Conservation (phyloP, 2,113 vertebrate species). For the Sardina pilchardus region DNA sequence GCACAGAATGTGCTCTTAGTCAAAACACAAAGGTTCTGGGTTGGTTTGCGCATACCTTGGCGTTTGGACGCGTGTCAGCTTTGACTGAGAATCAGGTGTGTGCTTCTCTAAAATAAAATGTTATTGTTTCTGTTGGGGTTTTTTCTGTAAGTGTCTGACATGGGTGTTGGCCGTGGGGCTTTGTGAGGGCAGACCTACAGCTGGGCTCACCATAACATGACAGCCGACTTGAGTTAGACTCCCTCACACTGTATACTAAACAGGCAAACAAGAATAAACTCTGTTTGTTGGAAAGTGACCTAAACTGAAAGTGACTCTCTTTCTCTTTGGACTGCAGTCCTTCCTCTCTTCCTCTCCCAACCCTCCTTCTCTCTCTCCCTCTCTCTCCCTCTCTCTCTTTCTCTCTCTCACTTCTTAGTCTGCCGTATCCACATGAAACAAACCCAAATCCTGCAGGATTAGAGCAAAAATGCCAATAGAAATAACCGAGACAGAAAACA, state of each 20-base stretch:
- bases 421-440: slow-evolving; percentile 56
- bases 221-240: neutral
- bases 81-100: slow-evolving; percentile 36
- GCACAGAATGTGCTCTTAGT: neutral
- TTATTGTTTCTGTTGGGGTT: neutral
- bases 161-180: neutral
- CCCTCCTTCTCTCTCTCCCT: slow-evolving; percentile 33
- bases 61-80: slow-evolving; percentile 13
- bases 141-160: neutral
- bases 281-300: slow-evolving; percentile 37
- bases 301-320: neutral
- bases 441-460: slow-evolving; percentile 54
- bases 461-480: slow-evolving; percentile 52
- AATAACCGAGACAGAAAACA: slow-evolving; percentile 50
- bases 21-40: neutral
- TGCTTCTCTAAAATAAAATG: neutral
- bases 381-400: slow-evolving; percentile 38
- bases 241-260: slow-evolving; percentile 4
- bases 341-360: slow-evolving; percentile 44
- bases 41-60: neutral
- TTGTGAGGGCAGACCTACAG: neutral
- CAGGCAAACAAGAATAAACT: neutral
- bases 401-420: slow-evolving; percentile 33
- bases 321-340: slow-evolving; percentile 36
- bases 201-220: neutral